These are phyloP conservation scores for Sebastiscus tertius DNA, from an alignment of 2,797 vertebrate species.

Conservation along the genomic window DNA sequence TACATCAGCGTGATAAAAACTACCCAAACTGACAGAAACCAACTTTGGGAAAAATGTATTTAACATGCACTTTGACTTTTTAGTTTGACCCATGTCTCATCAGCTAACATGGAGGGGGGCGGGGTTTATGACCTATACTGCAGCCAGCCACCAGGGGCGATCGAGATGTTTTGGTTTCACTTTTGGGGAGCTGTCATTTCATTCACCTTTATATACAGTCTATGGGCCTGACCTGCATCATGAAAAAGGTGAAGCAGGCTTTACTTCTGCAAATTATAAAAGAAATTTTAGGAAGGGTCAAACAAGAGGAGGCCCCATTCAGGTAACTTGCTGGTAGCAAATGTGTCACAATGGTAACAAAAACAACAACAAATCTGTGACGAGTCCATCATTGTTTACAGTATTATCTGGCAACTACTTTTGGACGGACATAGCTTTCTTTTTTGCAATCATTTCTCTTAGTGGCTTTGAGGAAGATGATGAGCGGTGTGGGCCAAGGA, in stretches of 20 bases:
- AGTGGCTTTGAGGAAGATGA: constrained; percentile 14
- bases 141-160: no score
- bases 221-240: background rate
- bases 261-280: background rate
- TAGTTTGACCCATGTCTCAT: no score
- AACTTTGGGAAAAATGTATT: no score
- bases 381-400: background rate
- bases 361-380: background rate
- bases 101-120: no score
- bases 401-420: background rate
- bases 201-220: no score
- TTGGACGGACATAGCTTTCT: background rate
- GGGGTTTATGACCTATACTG: no score
- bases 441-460: constrained; percentile 9
- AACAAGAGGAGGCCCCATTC: background rate
- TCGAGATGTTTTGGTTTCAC: no score
- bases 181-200: no score
- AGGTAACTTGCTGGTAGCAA: background rate
- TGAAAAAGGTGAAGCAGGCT: background rate
- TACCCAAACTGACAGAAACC: no score
- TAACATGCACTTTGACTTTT: no score
- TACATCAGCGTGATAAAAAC: no score
- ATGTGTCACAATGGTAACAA: background rate
- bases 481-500: constrained; percentile 13
- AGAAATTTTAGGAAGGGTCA: background rate